Percentiles rank a stretch among this genome's conserved stretches.
Evolutionary conservation across 2,113 vertebrate species (phyloP).

Genomic region (Prunella fulvescens): DNA sequence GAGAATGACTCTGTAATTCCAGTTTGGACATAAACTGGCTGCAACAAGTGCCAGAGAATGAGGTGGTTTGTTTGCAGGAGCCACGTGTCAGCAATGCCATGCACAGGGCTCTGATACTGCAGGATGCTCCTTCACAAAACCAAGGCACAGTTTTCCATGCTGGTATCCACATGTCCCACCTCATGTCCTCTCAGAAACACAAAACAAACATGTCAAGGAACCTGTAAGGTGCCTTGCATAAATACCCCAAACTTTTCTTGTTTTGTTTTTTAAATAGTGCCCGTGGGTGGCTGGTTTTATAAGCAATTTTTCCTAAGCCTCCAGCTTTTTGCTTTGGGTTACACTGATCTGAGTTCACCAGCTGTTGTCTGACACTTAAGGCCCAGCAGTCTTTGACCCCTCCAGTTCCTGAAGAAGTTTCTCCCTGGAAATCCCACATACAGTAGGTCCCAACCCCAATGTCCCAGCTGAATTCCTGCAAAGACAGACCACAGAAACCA

Average conservation of each 20-base stretch:
- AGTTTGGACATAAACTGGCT: not conserved
- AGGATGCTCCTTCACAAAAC: not conserved
- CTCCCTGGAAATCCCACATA: not conserved
- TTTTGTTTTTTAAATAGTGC: not conserved
- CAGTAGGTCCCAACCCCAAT: not conserved
- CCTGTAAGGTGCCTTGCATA: not conserved
- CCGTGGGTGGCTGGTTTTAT: not conserved
- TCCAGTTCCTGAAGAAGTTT: not conserved
- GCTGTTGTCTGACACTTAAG: not conserved
- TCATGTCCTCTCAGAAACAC: not conserved
- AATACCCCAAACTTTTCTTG: not conserved
- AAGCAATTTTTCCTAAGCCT: not conserved
- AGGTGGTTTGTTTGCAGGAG: not conserved
- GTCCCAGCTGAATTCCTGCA: not conserved
- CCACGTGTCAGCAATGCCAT: fast-evolving
- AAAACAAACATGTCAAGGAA: not conserved
- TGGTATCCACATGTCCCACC: not conserved
- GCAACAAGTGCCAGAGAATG: not conserved
- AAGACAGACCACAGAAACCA: not conserved
- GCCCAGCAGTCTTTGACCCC: not conserved
- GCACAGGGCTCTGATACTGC: not conserved
- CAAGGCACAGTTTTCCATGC: not conserved
- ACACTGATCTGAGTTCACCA: not conserved
- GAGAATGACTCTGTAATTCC: not conserved
- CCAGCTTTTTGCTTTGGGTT: not conserved